Evolutionary conservation across 2,888 invertebrate species (phyloP).

Genomic region (Ennomos erosarius): DNA sequence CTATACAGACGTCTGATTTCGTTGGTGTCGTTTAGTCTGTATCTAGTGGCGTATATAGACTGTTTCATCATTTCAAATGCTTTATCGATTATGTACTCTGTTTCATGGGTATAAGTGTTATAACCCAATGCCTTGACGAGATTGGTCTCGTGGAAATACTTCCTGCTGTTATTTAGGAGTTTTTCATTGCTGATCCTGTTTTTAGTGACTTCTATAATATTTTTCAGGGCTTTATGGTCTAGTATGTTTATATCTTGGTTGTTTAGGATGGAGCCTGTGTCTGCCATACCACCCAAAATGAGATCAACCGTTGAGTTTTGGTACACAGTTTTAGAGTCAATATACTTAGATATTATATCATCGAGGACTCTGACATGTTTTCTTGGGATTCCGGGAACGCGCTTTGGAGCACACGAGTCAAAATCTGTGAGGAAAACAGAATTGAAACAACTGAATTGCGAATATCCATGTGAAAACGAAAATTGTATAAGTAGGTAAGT

Average conservation of each 20-base stretch:
- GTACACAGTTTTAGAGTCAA: background rate
- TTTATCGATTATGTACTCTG: background rate
- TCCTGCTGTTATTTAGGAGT: no score
- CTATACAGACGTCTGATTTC: conserved; percentile 35
- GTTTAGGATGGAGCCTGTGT: background rate
- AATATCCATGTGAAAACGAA: no score
- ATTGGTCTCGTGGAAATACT: no score
- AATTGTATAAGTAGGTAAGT: no score
- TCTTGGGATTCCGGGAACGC: no score
- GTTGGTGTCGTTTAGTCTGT: conserved; percentile 43
- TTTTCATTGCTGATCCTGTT: background rate
- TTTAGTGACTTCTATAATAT: background rate
- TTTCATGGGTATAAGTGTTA: background rate
- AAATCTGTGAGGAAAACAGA: no score
- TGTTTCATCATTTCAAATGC: conserved; percentile 44
- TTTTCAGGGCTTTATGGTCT: conserved; percentile 2
- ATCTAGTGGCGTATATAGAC: conserved; percentile 49
- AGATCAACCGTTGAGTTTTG: background rate
- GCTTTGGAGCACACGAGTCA: no score
- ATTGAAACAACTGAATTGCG: no score
- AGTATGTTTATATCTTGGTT: background rate
- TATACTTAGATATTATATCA: no score
- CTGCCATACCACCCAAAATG: background rate
- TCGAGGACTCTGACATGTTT: no score
- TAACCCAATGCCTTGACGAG: no score